phyloP scores from a whole-genome alignment of 1,140 invertebrate genomes.

The Anoplophora glabripennis region DNA sequence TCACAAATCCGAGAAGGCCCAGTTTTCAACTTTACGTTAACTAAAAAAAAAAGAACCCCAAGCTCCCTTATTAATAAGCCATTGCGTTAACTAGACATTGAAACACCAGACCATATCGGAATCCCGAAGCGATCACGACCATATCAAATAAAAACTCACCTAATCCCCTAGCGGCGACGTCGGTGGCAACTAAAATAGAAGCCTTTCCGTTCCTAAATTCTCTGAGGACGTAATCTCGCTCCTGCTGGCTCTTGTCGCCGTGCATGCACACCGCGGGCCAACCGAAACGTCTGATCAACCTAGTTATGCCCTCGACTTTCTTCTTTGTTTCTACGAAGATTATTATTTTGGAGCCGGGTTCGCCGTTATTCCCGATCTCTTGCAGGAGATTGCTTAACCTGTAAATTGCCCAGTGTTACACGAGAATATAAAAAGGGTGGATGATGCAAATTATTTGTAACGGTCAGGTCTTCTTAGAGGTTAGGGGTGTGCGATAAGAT shows the following conservation, averaged over 20 bases:
- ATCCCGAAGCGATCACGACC: neutral
- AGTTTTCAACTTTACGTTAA: constrained; percentile 1
- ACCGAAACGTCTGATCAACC: constrained; percentile 83
- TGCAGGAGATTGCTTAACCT: constrained; percentile 74
- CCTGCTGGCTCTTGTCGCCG: constrained; percentile 94
- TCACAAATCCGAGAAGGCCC: constrained; percentile 1
- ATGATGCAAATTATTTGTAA: neutral
- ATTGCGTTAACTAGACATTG: neutral
- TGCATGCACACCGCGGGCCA: constrained; percentile 92
- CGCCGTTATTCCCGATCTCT: constrained; percentile 80
- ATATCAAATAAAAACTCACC: constrained; percentile 69
- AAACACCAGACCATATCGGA: neutral
- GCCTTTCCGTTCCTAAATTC: constrained; percentile 89
- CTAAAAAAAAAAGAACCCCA: neutral
- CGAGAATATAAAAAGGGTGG: neutral
- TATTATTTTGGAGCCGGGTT: constrained; percentile 86
- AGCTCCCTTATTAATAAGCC: neutral
- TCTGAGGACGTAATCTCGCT: constrained; percentile 90
- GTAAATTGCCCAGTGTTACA: no score
- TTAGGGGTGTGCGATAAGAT: constrained; percentile 54
- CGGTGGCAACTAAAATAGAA: constrained; percentile 93
- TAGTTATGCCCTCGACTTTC: constrained; percentile 94
- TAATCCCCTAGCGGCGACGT: constrained; percentile 95
- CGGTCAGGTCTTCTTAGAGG: constrained; percentile 69
- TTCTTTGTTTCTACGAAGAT: constrained; percentile 97